Evolutionary conservation across 2,113 vertebrate species (phyloP).

Genomic region (Desmodus rotundus): DNA sequence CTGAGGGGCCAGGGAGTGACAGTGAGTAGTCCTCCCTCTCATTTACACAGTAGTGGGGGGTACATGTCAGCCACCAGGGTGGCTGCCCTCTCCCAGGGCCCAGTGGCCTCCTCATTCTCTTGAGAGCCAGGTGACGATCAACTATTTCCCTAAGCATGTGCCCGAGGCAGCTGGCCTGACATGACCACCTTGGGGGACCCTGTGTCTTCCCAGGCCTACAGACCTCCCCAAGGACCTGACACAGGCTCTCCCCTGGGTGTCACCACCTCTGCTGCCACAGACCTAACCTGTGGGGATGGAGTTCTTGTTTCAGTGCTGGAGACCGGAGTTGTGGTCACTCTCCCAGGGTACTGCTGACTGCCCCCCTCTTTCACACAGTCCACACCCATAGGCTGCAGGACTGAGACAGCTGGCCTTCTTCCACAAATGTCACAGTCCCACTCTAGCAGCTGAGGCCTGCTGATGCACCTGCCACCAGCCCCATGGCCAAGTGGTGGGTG

Average conservation of each 20-base stretch:
- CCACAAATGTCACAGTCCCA: slow-evolving; percentile 80
- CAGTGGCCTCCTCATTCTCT: not conserved
- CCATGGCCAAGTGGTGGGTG: slow-evolving; percentile 82
- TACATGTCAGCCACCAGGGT: not conserved
- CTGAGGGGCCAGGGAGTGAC: not conserved
- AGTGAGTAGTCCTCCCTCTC: not conserved
- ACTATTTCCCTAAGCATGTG: not conserved
- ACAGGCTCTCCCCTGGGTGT: not conserved
- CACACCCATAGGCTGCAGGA: slow-evolving; percentile 68
- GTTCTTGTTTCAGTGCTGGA: not conserved
- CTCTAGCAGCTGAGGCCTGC: slow-evolving; percentile 71
- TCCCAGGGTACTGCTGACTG: not conserved
- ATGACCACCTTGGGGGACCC: not conserved
- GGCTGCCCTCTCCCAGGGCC: not conserved
- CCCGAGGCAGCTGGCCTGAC: not conserved
- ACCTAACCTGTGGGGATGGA: not conserved
- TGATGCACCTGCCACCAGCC: not conserved
- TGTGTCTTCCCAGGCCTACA: not conserved
- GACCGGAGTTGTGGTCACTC: not conserved
- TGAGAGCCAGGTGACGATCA: not conserved
- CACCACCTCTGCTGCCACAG: not conserved
- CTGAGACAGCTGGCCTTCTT: slow-evolving; percentile 79
- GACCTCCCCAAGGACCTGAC: not conserved
- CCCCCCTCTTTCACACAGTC: slow-evolving; percentile 20
- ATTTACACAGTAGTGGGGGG: not conserved